Evolutionary conservation across 2,113 vertebrate species (phyloP), one percentile per base, ranked within the genome.

Genomic region (Entomyzon cyanotis): DNA sequence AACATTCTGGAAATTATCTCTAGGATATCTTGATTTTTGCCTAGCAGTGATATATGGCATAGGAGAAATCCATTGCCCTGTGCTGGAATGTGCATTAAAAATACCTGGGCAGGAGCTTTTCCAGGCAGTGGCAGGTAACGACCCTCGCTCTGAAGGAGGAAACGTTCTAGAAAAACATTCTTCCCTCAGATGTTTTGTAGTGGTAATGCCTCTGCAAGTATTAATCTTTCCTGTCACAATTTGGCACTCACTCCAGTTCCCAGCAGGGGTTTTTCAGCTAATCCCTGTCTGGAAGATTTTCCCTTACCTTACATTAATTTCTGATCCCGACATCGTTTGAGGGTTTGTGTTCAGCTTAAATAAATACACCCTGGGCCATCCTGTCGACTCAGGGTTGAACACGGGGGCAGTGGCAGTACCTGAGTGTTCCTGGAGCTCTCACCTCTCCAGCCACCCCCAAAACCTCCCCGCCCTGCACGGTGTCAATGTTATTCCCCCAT

Each of bases 191-290:
- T 78, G 42, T 91, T 80, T 76, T 69, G 68, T 58, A n/a, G 89
- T 53, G 55, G 82, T 83, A 74, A 63, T 64, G 55, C 55, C 60
- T 85, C 68, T 73, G 52, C 31, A 69, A 87, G 59, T 67, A 44
- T 91, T 93, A 87, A 93, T 96, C 87, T 84, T 85, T 68, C 63
- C 69, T 91, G 92, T 91, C 94, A 83, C 55, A 73, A 12, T 81
- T 92, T 90, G 95, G 86, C 86, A 80, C 71, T 95, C n/a, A 7
- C 52, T 91, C 55, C 22, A 20, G 53, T 39, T 90, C 84, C 89
- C 77, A 76, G 89, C 80, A 82, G 92, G 83, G 73, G 27, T 94
- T 95, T 92, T 71, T 84, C 80, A 52, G 67, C 78, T 94, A 90
- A 96, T 93, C 90, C 86, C 73, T 1, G 20, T 60, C 88, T 84